Conservation (phyloP, 2,113 vertebrate genomes). For the Centrocercus urophasianus region DNA sequence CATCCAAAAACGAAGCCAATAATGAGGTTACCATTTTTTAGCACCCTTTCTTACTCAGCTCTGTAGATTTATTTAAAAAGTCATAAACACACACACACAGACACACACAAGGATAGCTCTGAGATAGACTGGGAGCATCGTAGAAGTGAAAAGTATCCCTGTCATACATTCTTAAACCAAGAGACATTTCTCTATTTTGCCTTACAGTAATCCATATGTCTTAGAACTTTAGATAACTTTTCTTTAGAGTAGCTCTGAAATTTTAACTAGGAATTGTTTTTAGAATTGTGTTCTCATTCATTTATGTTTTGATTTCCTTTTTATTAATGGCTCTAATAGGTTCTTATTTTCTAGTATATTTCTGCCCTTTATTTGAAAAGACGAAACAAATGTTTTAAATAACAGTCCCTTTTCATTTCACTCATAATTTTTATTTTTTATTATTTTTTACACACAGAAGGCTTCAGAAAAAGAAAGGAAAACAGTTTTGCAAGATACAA, state of each 20-base stretch:
- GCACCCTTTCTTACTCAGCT: neutral
- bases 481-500: conserved; percentile 58
- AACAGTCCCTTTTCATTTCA: conserved; percentile 56
- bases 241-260: conserved; percentile 53
- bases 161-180: neutral
- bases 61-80: neutral
- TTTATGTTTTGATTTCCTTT: conserved; percentile 73
- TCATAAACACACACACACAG: neutral
- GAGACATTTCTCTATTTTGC: neutral
- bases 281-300: conserved; percentile 68
- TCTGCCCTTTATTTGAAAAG: conserved; percentile 65
- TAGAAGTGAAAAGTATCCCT: neutral
- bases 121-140: neutral
- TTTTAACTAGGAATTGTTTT: conserved; percentile 60
- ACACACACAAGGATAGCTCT: neutral
- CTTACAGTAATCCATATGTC: neutral
- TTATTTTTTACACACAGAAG: conserved; percentile 1
- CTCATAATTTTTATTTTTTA: conserved; percentile 46
- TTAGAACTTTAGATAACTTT: neutral
- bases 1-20: neutral
- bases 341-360: conserved; percentile 57
- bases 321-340: conserved; percentile 67
- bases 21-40: neutral
- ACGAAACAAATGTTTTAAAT: conserved; percentile 71
- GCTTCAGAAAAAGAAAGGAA: conserved; percentile 68